These are phyloP conservation scores for Anticlea derivata DNA, from an alignment of 2,888 invertebrate species.

Conservation along the genomic window DNA sequence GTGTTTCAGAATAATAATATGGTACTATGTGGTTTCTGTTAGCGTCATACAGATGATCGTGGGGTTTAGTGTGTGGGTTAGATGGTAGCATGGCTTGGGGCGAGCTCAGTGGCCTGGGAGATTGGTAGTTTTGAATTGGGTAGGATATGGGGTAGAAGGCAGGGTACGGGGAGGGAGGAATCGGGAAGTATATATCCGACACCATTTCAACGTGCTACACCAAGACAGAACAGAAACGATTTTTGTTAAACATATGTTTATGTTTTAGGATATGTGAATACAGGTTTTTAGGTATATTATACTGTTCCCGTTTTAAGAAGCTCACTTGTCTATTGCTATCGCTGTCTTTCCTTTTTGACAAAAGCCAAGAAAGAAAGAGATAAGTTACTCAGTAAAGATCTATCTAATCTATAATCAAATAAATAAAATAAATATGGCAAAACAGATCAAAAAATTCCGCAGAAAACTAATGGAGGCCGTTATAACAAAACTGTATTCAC, in stretches of 20 bases:
- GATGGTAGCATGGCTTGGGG: conserved; percentile 63
- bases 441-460: too few species aligned
- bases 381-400: neutral
- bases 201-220: conserved; percentile 89
- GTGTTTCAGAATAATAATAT: conserved; percentile 76
- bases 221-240: conserved; percentile 80
- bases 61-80: conserved; percentile 66
- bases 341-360: neutral
- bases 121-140: conserved; percentile 53
- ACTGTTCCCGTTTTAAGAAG: too few species aligned
- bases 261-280: conserved; percentile 41
- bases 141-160: conserved; percentile 75
- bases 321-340: too few species aligned
- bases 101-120: conserved; percentile 54
- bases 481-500: conserved; percentile 34
- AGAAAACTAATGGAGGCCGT: too few species aligned
- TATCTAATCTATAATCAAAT: too few species aligned
- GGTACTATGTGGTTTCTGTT: conserved; percentile 81
- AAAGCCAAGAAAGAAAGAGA: neutral
- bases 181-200: conserved; percentile 89
- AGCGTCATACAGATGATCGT: conserved; percentile 81
- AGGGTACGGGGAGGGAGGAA: conserved; percentile 74
- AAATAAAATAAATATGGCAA: too few species aligned
- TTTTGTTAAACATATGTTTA: conserved; percentile 63
- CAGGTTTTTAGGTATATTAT: neutral